Percentiles rank a stretch among this genome's conserved stretches.
Evolutionary conservation across 2,888 invertebrate genomes (phyloP).

Genomic region (Eupeodes latifasciatus): DNA sequence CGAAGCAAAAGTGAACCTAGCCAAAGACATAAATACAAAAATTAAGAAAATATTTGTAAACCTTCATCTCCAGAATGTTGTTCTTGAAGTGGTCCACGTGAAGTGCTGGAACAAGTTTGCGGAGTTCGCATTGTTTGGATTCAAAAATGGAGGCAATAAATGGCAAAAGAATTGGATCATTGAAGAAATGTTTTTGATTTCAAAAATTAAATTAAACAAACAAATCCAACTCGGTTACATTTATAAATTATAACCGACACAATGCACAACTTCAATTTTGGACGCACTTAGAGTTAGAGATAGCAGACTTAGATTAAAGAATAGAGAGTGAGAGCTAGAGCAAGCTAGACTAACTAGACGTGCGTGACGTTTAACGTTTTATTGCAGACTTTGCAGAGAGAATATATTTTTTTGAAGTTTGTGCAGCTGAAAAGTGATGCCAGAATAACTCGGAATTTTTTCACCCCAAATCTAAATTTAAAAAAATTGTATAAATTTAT

Average conservation of each 20-base stretch:
- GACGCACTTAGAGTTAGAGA: background rate
- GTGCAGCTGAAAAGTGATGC: too few relatives aligned
- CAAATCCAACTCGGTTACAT: conserved; percentile 20
- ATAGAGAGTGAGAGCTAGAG: too few relatives aligned
- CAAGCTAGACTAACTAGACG: too few relatives aligned
- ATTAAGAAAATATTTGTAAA: conserved; percentile 3
- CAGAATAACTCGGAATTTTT: too few relatives aligned
- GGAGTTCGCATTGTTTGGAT: conserved; percentile 57
- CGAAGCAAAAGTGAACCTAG: background rate
- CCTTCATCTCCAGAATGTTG: conserved; percentile 67
- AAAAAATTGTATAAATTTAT: too few relatives aligned
- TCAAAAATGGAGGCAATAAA: background rate
- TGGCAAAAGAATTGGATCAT: conserved; percentile 11
- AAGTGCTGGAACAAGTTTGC: conserved; percentile 52
- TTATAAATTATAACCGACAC: conserved; percentile 37
- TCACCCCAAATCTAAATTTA: too few relatives aligned
- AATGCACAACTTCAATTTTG: background rate
- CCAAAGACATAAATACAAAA: background rate
- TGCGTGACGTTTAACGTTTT: too few relatives aligned
- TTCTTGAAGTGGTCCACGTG: conserved; percentile 60
- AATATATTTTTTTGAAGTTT: too few relatives aligned
- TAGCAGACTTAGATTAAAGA: too few relatives aligned
- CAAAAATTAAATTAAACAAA: conserved; percentile 14
- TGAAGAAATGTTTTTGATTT: conserved; percentile 19
- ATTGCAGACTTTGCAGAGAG: too few relatives aligned